Percentiles rank a stretch among this genome's conserved stretches.
These are phyloP conservation scores for Azemiops feae DNA, from an alignment of 2,113 vertebrate species.

Conservation along the genomic window DNA sequence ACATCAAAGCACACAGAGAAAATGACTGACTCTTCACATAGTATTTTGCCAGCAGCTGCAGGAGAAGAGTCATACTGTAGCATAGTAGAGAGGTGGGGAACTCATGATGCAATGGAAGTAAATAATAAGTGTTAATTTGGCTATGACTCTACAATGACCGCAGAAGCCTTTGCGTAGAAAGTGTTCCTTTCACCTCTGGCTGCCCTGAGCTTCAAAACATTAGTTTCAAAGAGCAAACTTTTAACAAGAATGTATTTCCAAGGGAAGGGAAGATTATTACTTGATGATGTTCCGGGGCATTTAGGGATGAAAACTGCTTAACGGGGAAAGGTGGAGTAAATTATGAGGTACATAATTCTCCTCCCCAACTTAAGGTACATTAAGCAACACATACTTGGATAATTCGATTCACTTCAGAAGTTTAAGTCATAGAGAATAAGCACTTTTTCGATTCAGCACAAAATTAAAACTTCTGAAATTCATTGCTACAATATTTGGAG, in stretches of 20 bases:
- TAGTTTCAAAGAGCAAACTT: not conserved
- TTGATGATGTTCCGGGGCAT: not conserved
- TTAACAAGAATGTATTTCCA: not conserved
- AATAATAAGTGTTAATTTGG: not conserved
- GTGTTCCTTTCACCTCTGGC: not conserved
- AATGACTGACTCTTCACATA: not conserved
- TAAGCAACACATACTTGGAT: not conserved
- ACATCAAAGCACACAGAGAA: not conserved
- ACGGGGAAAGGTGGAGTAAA: not conserved
- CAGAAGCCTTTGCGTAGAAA: not conserved
- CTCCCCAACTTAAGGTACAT: not conserved
- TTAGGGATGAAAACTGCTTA: not conserved
- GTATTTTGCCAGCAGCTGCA: not conserved
- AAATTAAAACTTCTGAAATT: not conserved
- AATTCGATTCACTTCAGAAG: not conserved
- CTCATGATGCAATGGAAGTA: slow-evolving; percentile 18
- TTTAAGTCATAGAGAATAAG: not conserved
- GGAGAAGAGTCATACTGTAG: not conserved
- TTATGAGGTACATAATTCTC: not conserved
- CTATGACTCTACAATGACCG: slow-evolving; percentile 20
- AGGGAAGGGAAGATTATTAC: not conserved
- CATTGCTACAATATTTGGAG: not conserved
- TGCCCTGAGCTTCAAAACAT: not conserved
- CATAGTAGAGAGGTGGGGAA: not conserved
- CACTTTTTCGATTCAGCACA: not conserved